Conservation (phyloP, 2,113 vertebrate species). For the Embiotoca jacksoni region DNA sequence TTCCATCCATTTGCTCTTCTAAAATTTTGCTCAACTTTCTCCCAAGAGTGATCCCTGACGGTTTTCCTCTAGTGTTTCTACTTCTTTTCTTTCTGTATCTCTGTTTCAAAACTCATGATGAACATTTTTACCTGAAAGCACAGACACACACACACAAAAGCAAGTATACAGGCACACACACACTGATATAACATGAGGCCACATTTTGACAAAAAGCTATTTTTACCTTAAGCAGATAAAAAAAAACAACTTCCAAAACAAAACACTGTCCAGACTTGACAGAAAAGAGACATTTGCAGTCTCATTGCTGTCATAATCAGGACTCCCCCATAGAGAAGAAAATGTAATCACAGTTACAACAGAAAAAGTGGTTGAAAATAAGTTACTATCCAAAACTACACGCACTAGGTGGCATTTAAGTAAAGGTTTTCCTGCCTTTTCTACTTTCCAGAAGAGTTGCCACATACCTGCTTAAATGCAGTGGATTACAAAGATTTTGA, state of each 20-base stretch:
- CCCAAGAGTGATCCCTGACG: background rate
- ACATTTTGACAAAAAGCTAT: background rate
- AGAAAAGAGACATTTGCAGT: conserved; percentile 29
- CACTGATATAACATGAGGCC: background rate
- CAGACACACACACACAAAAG: background rate
- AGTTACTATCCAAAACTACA: conserved; percentile 41
- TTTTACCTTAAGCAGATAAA: conserved; percentile 29
- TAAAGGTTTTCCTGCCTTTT: conserved; percentile 45
- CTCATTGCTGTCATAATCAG: conserved; percentile 32
- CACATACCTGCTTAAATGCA: conserved; percentile 7
- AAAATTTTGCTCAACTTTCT: background rate
- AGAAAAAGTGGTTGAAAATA: conserved; percentile 23
- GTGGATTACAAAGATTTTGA: conserved; percentile 33
- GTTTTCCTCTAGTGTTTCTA: background rate
- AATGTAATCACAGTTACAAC: conserved; percentile 32
- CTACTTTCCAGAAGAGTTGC: conserved; percentile 20
- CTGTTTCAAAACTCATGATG: background rate
- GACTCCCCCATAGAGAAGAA: conserved; percentile 15
- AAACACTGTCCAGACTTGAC: background rate
- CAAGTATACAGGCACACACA: background rate
- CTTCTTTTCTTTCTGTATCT: background rate
- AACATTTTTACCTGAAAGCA: background rate
- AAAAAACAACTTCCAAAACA: background rate
- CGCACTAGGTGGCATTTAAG: conserved; percentile 53
- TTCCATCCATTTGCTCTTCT: background rate